Percentiles rank a stretch among this genome's conserved stretches.
Conservation (phyloP, 53 echinoderm and acorn worm genomes). For the Patiria pectinifera region DNA sequence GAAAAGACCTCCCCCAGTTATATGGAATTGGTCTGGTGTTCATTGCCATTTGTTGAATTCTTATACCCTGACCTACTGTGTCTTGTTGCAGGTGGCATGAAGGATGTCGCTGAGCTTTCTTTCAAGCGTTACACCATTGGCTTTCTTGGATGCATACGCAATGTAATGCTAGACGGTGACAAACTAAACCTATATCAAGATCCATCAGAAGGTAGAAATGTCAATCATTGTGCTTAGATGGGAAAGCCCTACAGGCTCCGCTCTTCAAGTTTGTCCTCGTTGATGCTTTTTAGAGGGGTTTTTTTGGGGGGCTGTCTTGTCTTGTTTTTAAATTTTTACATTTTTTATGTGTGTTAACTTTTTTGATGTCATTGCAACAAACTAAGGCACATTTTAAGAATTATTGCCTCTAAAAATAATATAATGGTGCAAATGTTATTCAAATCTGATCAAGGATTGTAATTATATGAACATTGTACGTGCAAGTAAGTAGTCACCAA, state of each 20-base stretch:
- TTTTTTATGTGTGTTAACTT: slow-evolving; percentile 1
- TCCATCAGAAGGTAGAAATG: slow-evolving; percentile 72
- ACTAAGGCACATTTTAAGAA: neutral
- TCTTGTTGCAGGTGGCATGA: slow-evolving; percentile 84
- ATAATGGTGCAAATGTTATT: slow-evolving; percentile 51
- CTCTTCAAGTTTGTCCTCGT: neutral
- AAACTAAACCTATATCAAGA: slow-evolving; percentile 68
- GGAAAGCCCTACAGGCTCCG: too few relatives aligned
- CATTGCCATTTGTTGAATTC: neutral
- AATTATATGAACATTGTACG: slow-evolving; percentile 7
- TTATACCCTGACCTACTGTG: too few relatives aligned
- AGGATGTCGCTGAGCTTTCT: slow-evolving; percentile 76
- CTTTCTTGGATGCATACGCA: slow-evolving; percentile 82
- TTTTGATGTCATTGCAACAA: slow-evolving; percentile 5
- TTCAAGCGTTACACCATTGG: slow-evolving; percentile 78
- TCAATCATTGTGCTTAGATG: slow-evolving; percentile 52
- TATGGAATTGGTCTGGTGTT: neutral
- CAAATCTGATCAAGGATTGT: slow-evolving; percentile 17
- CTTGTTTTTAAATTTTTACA: neutral
- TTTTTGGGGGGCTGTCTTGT: neutral
- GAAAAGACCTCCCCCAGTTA: too few relatives aligned
- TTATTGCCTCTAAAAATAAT: slow-evolving; percentile 28
- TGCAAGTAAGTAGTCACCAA: neutral
- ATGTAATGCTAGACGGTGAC: slow-evolving; percentile 70
- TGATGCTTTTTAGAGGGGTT: neutral